phyloP scores from a whole-genome alignment of 2,113 vertebrate genomes.

The Engraulis encrasicolus region DNA sequence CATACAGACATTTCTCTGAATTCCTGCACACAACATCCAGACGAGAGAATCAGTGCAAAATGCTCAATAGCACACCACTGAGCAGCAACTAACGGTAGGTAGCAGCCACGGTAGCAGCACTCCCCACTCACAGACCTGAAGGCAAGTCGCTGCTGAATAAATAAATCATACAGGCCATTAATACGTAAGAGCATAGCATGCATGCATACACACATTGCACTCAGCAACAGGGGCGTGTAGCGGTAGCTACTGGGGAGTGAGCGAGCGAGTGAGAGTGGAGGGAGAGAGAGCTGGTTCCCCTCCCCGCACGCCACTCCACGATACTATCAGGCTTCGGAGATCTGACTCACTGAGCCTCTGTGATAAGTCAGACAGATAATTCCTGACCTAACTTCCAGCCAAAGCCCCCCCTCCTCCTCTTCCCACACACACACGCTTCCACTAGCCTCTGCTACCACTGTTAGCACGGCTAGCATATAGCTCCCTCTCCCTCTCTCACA shows the following conservation, averaged over 20 bases:
- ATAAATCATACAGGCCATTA: not conserved
- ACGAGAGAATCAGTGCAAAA: not conserved
- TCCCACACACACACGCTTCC: not conserved
- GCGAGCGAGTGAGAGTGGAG: not conserved
- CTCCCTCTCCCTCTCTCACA: too few relatives aligned
- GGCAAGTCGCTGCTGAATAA: not conserved
- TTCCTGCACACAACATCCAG: not conserved
- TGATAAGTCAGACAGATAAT: not conserved
- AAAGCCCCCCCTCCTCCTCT: too few relatives aligned
- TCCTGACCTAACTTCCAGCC: too few relatives aligned
- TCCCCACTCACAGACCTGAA: not conserved
- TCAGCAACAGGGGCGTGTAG: not conserved
- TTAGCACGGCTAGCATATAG: too few relatives aligned
- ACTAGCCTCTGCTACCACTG: not conserved
- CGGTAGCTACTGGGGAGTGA: not conserved
- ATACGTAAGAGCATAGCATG: not conserved
- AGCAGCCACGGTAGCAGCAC: too few relatives aligned
- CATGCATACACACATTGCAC: conserved; percentile 9
- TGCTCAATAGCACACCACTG: not conserved
- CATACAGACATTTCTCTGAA: not conserved
- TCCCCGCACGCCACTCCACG: not conserved
- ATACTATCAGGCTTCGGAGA: not conserved
- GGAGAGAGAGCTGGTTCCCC: not conserved
- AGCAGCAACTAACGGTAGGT: too few relatives aligned
- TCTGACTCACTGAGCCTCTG: not conserved